phyloP scores from a whole-genome alignment of 2,888 invertebrate species.

The Caenorhabditis sp. region DNA sequence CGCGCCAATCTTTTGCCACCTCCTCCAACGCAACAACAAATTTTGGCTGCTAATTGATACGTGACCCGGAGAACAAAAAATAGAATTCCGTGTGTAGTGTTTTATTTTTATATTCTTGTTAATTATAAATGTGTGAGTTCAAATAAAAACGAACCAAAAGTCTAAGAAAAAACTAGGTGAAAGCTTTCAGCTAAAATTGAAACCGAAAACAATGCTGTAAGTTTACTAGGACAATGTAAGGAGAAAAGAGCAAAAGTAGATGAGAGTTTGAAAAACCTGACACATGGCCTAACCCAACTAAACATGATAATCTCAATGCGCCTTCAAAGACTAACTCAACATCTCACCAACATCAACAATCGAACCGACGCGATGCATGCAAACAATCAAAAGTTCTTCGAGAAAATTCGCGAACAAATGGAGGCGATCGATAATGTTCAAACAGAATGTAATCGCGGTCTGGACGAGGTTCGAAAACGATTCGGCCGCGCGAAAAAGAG shows the following conservation, averaged over 20 bases:
- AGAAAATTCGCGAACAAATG: conserved; percentile 24
- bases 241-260: conserved; percentile 10
- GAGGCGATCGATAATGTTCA: conserved; percentile 20
- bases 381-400: conserved; percentile 18
- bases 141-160: too few species aligned
- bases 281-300: neutral
- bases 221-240: neutral
- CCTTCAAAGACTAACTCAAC: conserved; percentile 9
- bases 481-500: neutral
- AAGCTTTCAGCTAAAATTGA: conserved; percentile 1
- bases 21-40: conserved; percentile 10
- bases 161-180: neutral
- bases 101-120: too few species aligned
- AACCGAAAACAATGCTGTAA: neutral
- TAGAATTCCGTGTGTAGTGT: too few species aligned
- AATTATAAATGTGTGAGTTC: too few species aligned
- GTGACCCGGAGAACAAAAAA: too few species aligned
- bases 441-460: conserved; percentile 24
- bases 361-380: conserved; percentile 12
- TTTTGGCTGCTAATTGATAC: neutral
- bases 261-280: conserved; percentile 11
- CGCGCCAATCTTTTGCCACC: conserved; percentile 49
- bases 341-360: conserved; percentile 1
- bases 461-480: conserved; percentile 16
- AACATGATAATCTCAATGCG: conserved; percentile 11